Base-by-base conservation (phyloP, 2,113 vertebrate genomes). In the Baryphthengus martii region DNA sequence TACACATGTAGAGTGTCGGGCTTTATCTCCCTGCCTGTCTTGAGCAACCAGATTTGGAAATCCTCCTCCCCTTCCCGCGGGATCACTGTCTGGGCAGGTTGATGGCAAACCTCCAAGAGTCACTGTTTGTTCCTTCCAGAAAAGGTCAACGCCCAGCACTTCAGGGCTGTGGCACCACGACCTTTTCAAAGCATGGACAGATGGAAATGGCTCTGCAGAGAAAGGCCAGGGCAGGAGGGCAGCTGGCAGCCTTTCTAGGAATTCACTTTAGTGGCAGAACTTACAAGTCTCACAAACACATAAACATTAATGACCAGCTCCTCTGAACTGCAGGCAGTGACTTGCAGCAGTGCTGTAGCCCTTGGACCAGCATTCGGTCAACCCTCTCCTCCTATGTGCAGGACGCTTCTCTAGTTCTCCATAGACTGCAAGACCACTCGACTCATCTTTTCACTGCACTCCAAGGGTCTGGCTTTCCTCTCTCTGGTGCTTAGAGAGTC, bases 111-210 rank as follows among this genome's bases (percentile, higher is more conserved):
- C 29, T 42, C 40, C 0, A 14, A 85, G 37, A 92, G 84, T 71
- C 44, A 35, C 33, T 10, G 19, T 25, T 52, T 63, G 40, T 71
- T 82, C 87, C 81, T 65, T 91, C 61, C 63, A 70, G 87, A 80
- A 95, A 96, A 97, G 76, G 82, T 87, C 92, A 95, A 9, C 40
- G 55, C 25, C 70, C 93, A 75, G 58, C 50, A 52, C 61, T 63
- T 24, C 2, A 16, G 78, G 76, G 50, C 59, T 1, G 1, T 52
- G 56, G 71, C 92, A 86, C 26, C 31, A n/a, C 0, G 10, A 76
- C 88, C 96, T 97, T 97, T 95, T 85, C 68, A 95, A 95, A 94
- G 82, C 83, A 39, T 1, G 13, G 86, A 89, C 79, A 94, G 73
- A 72, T 70, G 73, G 85, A 85, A 93, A 86, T 28, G 47, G 39